phyloP scores from a whole-genome alignment of 2,113 vertebrate species.

The Dasyprocta punctata region DNA sequence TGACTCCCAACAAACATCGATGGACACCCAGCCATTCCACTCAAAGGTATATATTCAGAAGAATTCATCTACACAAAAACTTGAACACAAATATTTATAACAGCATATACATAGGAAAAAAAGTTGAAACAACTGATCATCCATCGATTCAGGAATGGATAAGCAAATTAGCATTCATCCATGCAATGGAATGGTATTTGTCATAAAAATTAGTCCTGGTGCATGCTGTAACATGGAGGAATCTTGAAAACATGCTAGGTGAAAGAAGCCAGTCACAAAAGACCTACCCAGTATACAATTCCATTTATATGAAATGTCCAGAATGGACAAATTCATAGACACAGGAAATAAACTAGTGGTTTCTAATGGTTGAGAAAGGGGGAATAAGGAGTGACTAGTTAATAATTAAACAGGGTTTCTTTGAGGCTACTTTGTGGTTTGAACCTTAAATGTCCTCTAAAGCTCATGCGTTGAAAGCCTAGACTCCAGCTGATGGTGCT shows the following conservation, averaged over 20 bases:
- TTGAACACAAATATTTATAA: not conserved
- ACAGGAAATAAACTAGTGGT: not conserved
- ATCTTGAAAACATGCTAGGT: not conserved
- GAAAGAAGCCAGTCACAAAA: slow-evolving; percentile 35
- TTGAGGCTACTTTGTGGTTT: not conserved
- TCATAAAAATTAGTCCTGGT: slow-evolving; percentile 16
- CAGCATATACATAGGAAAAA: not conserved
- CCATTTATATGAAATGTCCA: not conserved
- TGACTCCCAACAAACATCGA: not conserved
- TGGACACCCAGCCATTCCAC: not conserved
- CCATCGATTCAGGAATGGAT: not conserved
- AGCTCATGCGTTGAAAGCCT: not conserved
- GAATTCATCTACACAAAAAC: not conserved
- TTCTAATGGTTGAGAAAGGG: not conserved
- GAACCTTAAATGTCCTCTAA: not conserved
- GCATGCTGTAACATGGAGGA: not conserved
- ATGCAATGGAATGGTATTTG: not conserved
- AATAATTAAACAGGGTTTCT: not conserved
- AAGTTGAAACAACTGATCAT: not conserved
- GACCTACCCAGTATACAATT: not conserved
- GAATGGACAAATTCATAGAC: not conserved
- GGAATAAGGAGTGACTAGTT: not conserved
- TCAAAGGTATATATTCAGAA: not conserved
- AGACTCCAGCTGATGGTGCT: not conserved
- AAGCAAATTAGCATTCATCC: not conserved